Base-by-base conservation (phyloP, 2,888 invertebrate genomes). In the Xestoiulus laeticollis region DNA sequence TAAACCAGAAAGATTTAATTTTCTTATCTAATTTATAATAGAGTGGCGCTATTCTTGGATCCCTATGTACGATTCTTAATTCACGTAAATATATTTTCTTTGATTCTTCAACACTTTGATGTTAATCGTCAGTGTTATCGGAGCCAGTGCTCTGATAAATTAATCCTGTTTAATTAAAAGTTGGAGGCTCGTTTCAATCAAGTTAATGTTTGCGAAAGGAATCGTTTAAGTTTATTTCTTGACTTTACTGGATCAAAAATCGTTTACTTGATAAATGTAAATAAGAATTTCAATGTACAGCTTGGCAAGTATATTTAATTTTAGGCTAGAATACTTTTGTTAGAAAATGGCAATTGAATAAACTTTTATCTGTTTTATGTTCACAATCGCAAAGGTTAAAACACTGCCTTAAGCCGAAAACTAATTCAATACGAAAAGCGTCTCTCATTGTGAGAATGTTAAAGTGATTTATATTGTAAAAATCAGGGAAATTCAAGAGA, bases 11-110 rank as follows among this genome's bases (percentile, higher is more conserved):
- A 59, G 59, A 59, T 59, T 59, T n/a, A 59, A 59, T 59, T 59
- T 59, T 59, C 59, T 59, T 59, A 59, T 59, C 59, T 59, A 59
- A 59, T 59, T 59, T 59, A 59, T 59, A 59, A 59, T 59, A n/a
- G 59, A 59, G 59, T 59, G n/a, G 19, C 14, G 59, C 59, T 19
- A 6, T 59, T n/a, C n/a, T 59, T 59, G 59, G 59, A 59, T 5
- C n/a, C n/a, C 8, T 12, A 48, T 12, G 48, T 48, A 22, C 59
- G 59, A n/a, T 59, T 59, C 59, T 59, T 59, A n/a, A 59, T 59
- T 59, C 59, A n/a, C 19, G 59, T 59, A 59, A 59, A 59, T 59
- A 59, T 59, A 59, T 59, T 59, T 59, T 59, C 59, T 59, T 59
- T 59, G 59, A 59, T n/a, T 59, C 59, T 59, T 59, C 59, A 19